Base-by-base conservation (phyloP, 1,140 invertebrate genomes). In the Procambarus clarkii region DNA sequence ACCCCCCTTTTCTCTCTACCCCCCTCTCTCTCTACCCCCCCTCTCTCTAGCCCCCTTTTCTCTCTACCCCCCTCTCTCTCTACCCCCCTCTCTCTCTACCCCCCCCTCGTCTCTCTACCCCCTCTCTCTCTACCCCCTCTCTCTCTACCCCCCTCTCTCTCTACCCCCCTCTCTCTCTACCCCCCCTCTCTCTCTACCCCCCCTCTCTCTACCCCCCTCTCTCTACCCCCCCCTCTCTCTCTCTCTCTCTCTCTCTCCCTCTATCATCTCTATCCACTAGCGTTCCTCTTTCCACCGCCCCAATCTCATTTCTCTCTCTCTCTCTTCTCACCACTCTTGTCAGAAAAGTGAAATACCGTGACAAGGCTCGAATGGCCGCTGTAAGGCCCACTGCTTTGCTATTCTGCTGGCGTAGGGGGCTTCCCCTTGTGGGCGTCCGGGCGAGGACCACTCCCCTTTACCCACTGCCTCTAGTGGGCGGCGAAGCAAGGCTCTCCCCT, bases 341-440 rank as follows among this genome's bases (percentile, higher is more conserved):
- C 69, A 74, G 69, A 74, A 74, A 74, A 74, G n/a, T 74, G 69
- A 74, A 74, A 74, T 74, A 74, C 69, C 69, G n/a, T 74, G 69
- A 74, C 69, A 24, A 24, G 69, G 69, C 21, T 4, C 69, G n/a
- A 74, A 7, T 74, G n/a, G 69, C 13, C n/a, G 69, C 4, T 74
- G 69, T 11, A 74, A 74, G 69, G 69, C 69, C 69, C n/a, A 74
- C 69, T 74, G 69, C n/a, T 74, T 74, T 24, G n/a, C 69, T 74
- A 74, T 74, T 74, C 69, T 11, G 69, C 2, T 8, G n/a, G 69
- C 69, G 69, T 74, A 9, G 15, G 60, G 21, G 11, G 9, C 7
- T 15, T n/a, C 15, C 50, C 50, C 50, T 54, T 8, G 50, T 54
- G 50, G 7, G 7, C 50, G n/a, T 54, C 50, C 50, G 7, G 13